Evolutionary conservation across 2,113 vertebrate species (phyloP).

Genomic region (Pelecanus crispus): DNA sequence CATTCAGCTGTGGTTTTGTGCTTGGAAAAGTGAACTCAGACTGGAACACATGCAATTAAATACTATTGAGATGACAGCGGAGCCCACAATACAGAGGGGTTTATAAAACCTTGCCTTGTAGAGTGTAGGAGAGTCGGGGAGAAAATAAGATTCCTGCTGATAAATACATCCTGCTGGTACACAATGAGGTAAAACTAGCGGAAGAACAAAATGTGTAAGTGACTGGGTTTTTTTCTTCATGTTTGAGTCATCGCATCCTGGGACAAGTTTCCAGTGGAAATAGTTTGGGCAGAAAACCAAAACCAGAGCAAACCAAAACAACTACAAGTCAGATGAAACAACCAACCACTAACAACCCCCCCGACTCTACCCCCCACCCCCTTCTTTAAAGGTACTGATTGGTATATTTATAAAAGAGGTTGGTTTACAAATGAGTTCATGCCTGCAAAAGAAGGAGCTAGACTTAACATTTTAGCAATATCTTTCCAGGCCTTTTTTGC

Average conservation of each 20-base stretch:
- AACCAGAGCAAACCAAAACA: background rate
- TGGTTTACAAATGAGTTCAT: background rate
- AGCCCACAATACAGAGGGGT: background rate
- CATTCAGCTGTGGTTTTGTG: background rate
- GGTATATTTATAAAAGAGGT: background rate
- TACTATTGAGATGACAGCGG: background rate
- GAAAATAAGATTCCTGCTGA: background rate
- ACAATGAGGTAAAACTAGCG: background rate
- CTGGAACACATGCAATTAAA: background rate
- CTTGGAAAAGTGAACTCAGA: background rate
- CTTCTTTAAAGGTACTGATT: background rate
- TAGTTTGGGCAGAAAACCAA: background rate
- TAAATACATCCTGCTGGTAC: background rate
- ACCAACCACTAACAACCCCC: background rate
- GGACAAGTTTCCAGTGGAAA: background rate
- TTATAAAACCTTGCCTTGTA: background rate
- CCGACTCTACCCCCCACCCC: too few species aligned
- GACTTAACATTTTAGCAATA: background rate
- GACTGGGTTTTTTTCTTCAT: background rate
- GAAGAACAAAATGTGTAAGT: background rate
- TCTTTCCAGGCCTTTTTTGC: background rate
- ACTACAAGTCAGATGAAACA: background rate
- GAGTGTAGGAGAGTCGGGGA: background rate
- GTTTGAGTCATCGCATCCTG: background rate
- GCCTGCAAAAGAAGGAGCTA: background rate